Percentiles rank a stretch among this genome's conserved stretches.
Conservation (phyloP, 2,888 invertebrate genomes). For the Catotricha subobsoleta region DNA sequence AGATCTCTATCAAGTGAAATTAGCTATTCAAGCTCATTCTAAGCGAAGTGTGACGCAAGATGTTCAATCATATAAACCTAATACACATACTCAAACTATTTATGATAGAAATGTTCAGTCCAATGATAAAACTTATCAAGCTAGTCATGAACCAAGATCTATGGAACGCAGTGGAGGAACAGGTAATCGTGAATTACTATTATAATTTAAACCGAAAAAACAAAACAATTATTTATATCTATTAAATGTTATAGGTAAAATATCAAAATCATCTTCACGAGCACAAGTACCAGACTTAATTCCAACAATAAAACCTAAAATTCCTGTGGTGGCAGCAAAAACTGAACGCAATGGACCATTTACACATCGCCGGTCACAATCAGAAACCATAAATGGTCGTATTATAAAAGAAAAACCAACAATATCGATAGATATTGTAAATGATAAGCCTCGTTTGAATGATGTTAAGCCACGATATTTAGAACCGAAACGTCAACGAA, state of each 20-base stretch:
- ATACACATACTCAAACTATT: conserved; percentile 19
- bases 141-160: conserved; percentile 11
- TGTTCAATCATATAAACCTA: conserved; percentile 22
- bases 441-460: conserved; percentile 13
- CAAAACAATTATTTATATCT: no score
- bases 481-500: conserved; percentile 32
- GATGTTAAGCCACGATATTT: conserved; percentile 41
- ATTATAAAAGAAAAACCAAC: conserved; percentile 1
- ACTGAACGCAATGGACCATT: conserved; percentile 15
- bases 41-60: conserved; percentile 22
- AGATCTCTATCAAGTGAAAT: conserved; percentile 28
- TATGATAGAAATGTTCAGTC: conserved; percentile 19
- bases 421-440: background rate
- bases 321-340: conserved; percentile 7
- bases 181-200: no score
- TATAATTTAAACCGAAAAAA: no score
- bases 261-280: conserved; percentile 24
- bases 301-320: conserved; percentile 10
- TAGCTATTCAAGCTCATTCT: conserved; percentile 30
- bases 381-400: conserved; percentile 15
- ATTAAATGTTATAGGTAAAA: conserved; percentile 14
- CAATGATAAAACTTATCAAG: conserved; percentile 23
- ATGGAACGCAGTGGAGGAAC: no score
- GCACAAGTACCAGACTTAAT: conserved; percentile 20
- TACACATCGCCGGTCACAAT: conserved; percentile 25